These are phyloP conservation scores for Heteronetta atricapilla DNA, from an alignment of 2,113 vertebrate species.

Conservation along the genomic window DNA sequence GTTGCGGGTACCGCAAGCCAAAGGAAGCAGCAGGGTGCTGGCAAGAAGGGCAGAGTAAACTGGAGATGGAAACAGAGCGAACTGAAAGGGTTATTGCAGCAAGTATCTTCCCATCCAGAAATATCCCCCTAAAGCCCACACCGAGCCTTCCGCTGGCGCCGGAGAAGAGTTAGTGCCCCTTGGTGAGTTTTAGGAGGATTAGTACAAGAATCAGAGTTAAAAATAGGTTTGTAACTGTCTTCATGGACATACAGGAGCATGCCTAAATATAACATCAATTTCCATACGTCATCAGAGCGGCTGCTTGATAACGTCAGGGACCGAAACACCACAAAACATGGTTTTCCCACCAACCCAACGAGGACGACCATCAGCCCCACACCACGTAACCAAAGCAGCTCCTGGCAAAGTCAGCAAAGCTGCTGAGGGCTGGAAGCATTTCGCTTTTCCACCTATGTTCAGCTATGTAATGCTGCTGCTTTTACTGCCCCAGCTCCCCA, in stretches of 20 bases:
- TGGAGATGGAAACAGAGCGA: background rate
- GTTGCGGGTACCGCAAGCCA: conserved; percentile 16
- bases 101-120: background rate
- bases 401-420: background rate
- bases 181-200: conserved; percentile 46
- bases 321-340: background rate
- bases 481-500: background rate
- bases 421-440: background rate
- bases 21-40: conserved; percentile 31
- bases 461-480: background rate
- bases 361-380: background rate
- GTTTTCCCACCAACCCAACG: background rate
- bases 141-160: background rate
- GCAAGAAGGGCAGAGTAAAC: conserved; percentile 23
- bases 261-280: conserved; percentile 51
- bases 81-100: background rate
- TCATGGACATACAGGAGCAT: background rate
- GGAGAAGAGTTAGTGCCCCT: conserved; percentile 47
- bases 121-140: background rate
- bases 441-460: background rate
- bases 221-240: conserved; percentile 44
- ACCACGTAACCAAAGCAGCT: background rate
- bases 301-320: conserved; percentile 27
- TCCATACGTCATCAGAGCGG: conserved; percentile 49
- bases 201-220: conserved; percentile 26